Evolutionary conservation across 1,140 invertebrate species (phyloP).

Genomic region (Pseudobourletiella spinata): DNA sequence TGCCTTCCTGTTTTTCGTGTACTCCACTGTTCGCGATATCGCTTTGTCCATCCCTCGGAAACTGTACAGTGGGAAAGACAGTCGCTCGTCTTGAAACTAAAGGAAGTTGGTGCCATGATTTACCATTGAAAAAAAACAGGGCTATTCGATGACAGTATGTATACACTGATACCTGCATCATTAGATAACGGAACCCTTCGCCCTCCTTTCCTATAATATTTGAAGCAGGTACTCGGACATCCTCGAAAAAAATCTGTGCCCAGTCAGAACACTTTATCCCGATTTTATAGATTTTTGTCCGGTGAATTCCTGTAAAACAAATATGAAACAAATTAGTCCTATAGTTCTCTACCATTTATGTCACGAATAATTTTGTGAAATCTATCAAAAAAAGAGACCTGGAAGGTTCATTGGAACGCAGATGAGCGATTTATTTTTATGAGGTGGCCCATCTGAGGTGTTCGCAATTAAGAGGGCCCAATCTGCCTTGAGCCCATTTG

Average conservation of each 20-base stretch:
- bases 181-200: conserved; percentile 52
- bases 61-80: no score
- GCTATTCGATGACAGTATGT: no score
- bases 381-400: conserved; percentile 41
- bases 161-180: conserved; percentile 44
- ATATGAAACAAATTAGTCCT: background rate
- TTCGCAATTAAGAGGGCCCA: conserved; percentile 52
- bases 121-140: no score
- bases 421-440: conserved; percentile 53
- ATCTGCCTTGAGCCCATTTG: conserved; percentile 50
- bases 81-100: no score
- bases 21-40: conserved; percentile 42
- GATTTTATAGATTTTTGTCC: conserved; percentile 47
- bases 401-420: conserved; percentile 49
- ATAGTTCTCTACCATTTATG: background rate
- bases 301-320: conserved; percentile 35
- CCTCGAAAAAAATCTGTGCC: conserved; percentile 52
- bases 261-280: conserved; percentile 51
- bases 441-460: conserved; percentile 40
- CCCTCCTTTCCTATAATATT: conserved; percentile 54
- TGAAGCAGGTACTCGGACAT: conserved; percentile 47
- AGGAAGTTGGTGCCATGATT: no score
- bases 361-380: background rate
- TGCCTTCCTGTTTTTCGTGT: conserved; percentile 44
- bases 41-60: no score